A percentile compares a stretch with the other conserved stretches of the same genome.
Conservation (phyloP, 2,113 vertebrate species). For the Todiramphus chloris region DNA sequence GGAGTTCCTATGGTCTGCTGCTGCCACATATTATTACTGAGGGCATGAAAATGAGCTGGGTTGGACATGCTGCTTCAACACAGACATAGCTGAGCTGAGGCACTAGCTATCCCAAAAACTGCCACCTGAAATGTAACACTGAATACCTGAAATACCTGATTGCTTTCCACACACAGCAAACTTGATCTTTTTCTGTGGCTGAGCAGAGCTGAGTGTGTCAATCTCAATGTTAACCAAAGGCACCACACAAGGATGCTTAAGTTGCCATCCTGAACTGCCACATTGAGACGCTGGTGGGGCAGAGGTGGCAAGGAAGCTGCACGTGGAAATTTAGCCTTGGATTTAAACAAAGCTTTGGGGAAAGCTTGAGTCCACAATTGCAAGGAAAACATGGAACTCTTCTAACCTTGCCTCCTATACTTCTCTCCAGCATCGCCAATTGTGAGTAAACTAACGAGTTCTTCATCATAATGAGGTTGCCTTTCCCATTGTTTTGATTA, state of each 20-base stretch:
- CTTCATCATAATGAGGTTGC: not conserved
- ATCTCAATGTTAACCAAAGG: not conserved
- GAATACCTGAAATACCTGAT: not conserved
- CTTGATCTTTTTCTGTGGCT: not conserved
- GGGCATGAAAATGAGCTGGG: not conserved
- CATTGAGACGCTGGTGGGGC: not conserved
- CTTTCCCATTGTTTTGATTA: not conserved
- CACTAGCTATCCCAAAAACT: not conserved
- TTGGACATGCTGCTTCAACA: not conserved
- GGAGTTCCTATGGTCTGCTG: not conserved
- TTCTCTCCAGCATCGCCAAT: not conserved
- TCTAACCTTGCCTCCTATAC: not conserved
- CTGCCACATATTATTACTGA: not conserved
- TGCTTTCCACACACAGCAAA: not conserved
- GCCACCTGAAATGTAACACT: not conserved
- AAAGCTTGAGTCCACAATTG: not conserved
- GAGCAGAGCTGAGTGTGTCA: not conserved
- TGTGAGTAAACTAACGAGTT: not conserved
- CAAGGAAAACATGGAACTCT: not conserved
- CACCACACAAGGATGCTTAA: not conserved
- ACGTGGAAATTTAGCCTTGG: not conserved
- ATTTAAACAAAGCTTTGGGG: not conserved
- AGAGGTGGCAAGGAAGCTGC: not conserved
- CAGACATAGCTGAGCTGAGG: not conserved
- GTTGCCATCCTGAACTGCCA: not conserved